Percentiles rank a stretch among this genome's conserved stretches.
Conservation (phyloP, 2,888 invertebrate species). For the Coecobrya sp. region DNA sequence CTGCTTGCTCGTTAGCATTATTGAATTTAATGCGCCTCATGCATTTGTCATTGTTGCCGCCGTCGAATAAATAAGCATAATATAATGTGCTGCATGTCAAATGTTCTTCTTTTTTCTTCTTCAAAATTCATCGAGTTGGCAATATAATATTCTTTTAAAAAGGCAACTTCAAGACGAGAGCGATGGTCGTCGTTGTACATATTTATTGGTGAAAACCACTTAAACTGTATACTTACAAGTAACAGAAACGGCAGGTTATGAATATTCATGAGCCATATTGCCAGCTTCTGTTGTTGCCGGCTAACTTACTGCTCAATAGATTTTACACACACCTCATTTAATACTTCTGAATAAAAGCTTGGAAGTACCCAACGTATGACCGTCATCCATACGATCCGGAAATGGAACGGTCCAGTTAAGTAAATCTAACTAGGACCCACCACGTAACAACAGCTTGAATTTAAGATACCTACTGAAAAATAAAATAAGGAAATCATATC, state of each 20-base stretch:
- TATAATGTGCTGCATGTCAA: constrained; percentile 62
- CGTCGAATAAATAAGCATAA: constrained; percentile 28
- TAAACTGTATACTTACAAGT: not conserved
- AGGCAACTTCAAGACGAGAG: not conserved
- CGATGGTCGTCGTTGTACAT: not conserved
- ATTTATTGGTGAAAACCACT: constrained; percentile 47
- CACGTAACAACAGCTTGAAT: not conserved
- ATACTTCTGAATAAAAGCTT: not conserved
- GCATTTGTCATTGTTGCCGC: constrained; percentile 31
- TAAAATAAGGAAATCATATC: constrained; percentile 49
- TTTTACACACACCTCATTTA: constrained; percentile 14
- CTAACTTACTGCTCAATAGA: not conserved
- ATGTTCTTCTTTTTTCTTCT: constrained; percentile 47
- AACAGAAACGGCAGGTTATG: constrained; percentile 23
- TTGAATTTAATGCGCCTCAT: constrained; percentile 39
- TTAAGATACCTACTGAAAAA: not conserved
- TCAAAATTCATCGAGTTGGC: constrained; percentile 45
- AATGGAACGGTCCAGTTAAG: constrained; percentile 55
- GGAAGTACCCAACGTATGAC: not conserved
- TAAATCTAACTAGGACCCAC: constrained; percentile 13
- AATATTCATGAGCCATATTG: constrained; percentile 41
- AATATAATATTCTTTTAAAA: constrained; percentile 5
- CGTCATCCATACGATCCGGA: constrained; percentile 48
- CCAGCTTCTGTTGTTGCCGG: not conserved
- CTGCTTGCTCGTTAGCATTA: constrained; percentile 36